Evolutionary conservation across 1,140 invertebrate species (phyloP).

Genomic region (Anoplophora glabripennis): DNA sequence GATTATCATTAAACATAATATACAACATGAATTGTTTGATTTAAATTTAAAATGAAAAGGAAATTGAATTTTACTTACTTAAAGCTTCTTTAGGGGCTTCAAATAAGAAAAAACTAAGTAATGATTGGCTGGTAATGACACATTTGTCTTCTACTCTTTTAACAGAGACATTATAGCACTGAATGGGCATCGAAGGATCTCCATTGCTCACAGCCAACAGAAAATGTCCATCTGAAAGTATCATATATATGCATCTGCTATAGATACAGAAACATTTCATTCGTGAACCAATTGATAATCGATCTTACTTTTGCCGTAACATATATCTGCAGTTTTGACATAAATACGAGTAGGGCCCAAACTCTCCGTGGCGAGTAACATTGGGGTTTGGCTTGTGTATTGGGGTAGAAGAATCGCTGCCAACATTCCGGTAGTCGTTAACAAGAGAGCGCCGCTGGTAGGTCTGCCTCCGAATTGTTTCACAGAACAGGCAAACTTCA

Average conservation of each 20-base stretch:
- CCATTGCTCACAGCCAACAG: constrained; percentile 74
- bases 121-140: constrained; percentile 65
- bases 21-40: too few relatives aligned
- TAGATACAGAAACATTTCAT: neutral
- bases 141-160: constrained; percentile 53
- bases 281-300: neutral
- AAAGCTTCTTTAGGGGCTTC: constrained; percentile 56
- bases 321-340: constrained; percentile 72
- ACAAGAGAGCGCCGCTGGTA: constrained; percentile 74
- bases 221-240: constrained; percentile 68
- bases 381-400: constrained; percentile 38
- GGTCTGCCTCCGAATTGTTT: constrained; percentile 83
- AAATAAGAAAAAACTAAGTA: constrained; percentile 78
- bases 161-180: constrained; percentile 70
- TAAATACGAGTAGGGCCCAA: constrained; percentile 70
- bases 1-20: constrained; percentile 10
- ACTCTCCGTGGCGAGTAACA: constrained; percentile 61
- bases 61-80: constrained; percentile 37
- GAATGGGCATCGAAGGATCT: constrained; percentile 65
- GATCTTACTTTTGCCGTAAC: constrained; percentile 66
- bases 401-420: constrained; percentile 63
- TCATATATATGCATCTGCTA: neutral
- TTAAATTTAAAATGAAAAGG: neutral
- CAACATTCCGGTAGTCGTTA: constrained; percentile 82
- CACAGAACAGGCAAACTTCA: constrained; percentile 74